Conservation (phyloP, 1,140 invertebrate genomes). For the Bilobella aurantiaca region DNA sequence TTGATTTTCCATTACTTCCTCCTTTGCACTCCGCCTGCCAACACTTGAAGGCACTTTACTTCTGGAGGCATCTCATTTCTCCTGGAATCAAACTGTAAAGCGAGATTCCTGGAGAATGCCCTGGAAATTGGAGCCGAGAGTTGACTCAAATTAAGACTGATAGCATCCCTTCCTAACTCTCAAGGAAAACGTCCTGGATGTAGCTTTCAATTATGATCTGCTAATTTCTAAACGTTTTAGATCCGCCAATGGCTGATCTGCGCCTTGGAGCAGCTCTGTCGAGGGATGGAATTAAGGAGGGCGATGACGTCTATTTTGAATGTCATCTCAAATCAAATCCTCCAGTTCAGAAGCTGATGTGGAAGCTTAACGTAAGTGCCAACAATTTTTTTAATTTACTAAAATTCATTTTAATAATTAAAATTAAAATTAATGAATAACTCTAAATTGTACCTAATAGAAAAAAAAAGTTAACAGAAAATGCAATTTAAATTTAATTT, state of each 20-base stretch:
- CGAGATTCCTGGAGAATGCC: neutral
- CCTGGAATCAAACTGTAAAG: neutral
- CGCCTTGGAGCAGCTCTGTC: slow-evolving; percentile 42
- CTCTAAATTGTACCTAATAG: no score
- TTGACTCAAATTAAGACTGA: neutral
- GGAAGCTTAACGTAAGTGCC: slow-evolving; percentile 42
- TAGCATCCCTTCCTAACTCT: no score
- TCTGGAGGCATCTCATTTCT: neutral
- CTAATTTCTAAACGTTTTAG: slow-evolving; percentile 36
- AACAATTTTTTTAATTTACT: neutral
- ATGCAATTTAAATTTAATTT: no score
- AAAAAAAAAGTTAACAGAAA: no score
- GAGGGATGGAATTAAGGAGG: slow-evolving; percentile 44
- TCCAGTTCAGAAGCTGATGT: slow-evolving; percentile 42
- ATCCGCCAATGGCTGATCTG: slow-evolving; percentile 42
- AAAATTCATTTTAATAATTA: neutral
- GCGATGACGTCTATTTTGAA: slow-evolving; percentile 48
- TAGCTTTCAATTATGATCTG: slow-evolving; percentile 8
- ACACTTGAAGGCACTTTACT: no score
- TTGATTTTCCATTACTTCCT: neutral
- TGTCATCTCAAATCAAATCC: slow-evolving; percentile 44
- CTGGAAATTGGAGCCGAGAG: neutral
- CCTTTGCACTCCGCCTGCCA: no score
- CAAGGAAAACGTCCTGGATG: no score
- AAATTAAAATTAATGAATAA: no score